These are phyloP conservation scores for Neogale vison DNA, from an alignment of 2,113 vertebrate species.

Conservation along the genomic window DNA sequence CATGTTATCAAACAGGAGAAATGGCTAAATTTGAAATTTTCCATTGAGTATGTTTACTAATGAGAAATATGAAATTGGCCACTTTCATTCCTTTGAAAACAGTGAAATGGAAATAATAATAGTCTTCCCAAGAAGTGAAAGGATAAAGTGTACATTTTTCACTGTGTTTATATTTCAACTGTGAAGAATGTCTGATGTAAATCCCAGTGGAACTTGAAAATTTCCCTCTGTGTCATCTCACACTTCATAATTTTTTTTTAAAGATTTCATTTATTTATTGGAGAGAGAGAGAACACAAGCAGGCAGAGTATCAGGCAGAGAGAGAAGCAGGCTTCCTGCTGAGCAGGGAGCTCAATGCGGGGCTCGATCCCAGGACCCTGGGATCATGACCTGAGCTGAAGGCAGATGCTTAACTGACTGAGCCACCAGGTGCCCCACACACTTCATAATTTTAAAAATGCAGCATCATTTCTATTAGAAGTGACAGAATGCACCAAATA, in stretches of 20 bases:
- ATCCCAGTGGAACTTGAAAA: conserved; percentile 32
- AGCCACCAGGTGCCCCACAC: not conserved
- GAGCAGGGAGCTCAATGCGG: too few relatives aligned
- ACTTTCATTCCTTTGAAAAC: conserved; percentile 64
- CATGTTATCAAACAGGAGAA: conserved; percentile 38
- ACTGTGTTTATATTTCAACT: conserved; percentile 20
- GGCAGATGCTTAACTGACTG: too few relatives aligned
- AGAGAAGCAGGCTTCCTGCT: too few relatives aligned
- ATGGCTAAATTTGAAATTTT: conserved; percentile 45
- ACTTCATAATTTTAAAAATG: not conserved
- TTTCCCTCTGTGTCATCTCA: not conserved
- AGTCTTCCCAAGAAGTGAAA: conserved; percentile 1
- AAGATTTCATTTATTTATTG: too few relatives aligned
- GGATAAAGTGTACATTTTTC: not conserved
- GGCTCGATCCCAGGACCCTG: too few relatives aligned
- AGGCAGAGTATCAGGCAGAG: too few relatives aligned
- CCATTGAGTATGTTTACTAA: conserved; percentile 44
- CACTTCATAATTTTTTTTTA: not conserved
- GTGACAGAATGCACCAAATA: not conserved
- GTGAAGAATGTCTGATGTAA: not conserved
- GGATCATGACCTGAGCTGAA: too few relatives aligned
- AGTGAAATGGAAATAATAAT: conserved; percentile 63
- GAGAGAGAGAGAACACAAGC: too few relatives aligned
- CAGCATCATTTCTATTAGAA: conserved; percentile 49
- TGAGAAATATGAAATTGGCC: conserved; percentile 36